A percentile compares a stretch with the other conserved stretches of the same genome.
phyloP scores from a whole-genome alignment of 2,888 invertebrate genomes.

The Eudasyphora cyanicolor region DNA sequence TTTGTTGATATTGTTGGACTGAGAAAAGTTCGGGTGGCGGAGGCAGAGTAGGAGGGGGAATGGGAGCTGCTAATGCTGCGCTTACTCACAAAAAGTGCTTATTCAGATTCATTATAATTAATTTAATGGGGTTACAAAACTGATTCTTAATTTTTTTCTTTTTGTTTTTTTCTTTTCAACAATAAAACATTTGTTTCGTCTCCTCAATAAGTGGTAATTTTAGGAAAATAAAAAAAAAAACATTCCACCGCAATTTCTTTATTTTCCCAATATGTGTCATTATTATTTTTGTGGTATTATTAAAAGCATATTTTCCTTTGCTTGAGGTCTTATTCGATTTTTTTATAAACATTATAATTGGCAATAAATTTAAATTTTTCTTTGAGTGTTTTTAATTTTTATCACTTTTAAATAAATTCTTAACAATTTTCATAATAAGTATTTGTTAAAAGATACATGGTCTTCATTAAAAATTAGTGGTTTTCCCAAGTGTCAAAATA shows the following conservation, averaged over 20 bases:
- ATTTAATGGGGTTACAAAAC: slow-evolving; percentile 56
- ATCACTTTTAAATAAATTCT: not conserved
- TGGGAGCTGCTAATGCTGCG: slow-evolving; percentile 24
- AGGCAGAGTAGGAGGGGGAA: no score
- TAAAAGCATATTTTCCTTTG: not conserved
- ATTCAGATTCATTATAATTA: slow-evolving; percentile 29
- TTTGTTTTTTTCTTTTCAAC: no score
- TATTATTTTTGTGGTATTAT: not conserved
- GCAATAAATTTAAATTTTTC: not conserved
- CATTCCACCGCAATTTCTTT: no score
- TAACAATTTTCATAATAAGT: not conserved
- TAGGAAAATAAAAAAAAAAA: no score
- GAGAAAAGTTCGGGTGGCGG: no score
- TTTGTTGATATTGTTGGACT: no score
- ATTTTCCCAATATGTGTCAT: slow-evolving; percentile 18
- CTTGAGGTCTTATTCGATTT: not conserved
- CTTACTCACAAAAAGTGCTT: slow-evolving; percentile 19
- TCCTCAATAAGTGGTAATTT: not conserved
- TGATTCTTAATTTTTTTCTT: no score
- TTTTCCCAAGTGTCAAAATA: not conserved
- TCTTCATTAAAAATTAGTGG: not conserved
- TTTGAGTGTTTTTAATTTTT: not conserved
- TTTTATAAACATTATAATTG: not conserved
- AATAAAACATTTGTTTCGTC: not conserved
- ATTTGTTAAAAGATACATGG: not conserved